These are phyloP conservation scores for Tringa solitaria DNA, from an alignment of 2,113 vertebrate genomes.

Conservation along the genomic window DNA sequence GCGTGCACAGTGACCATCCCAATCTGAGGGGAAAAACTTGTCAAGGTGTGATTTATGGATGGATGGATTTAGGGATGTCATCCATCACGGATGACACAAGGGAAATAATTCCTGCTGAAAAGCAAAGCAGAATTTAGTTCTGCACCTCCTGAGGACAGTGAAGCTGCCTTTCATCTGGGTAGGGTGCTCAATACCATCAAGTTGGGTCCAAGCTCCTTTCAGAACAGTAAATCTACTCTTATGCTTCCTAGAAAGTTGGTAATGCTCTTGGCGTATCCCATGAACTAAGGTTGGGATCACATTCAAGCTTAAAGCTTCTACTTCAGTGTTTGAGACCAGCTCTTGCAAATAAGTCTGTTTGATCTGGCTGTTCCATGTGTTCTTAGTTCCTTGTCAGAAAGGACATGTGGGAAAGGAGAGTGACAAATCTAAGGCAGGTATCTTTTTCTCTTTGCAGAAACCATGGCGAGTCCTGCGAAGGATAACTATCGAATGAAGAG, in stretches of 20 bases:
- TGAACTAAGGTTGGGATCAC: neutral
- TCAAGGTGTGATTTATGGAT: neutral
- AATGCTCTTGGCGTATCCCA: accelerated
- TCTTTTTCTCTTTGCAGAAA: conserved; percentile 75
- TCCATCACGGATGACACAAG: accelerated
- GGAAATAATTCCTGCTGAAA: neutral
- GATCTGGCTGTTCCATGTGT: accelerated
- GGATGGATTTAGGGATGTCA: neutral
- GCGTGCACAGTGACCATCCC: accelerated
- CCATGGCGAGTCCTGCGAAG: conserved; percentile 90
- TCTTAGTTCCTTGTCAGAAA: too few relatives aligned
- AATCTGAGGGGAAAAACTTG: neutral
- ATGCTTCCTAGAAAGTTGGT: neutral
- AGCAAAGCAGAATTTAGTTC: neutral
- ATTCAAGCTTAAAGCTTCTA: neutral
- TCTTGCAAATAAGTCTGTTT: neutral
- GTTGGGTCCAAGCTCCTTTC: neutral
- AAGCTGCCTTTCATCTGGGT: neutral
- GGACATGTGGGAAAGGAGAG: neutral
- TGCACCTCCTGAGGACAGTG: neutral
- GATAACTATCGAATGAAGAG: conserved; percentile 98
- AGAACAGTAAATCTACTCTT: neutral
- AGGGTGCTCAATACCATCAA: accelerated
- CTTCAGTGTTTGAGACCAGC: neutral
- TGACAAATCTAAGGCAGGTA: neutral